Percentiles rank a stretch among this genome's conserved stretches.
Evolutionary conservation across 2,797 vertebrate species (phyloP).

Genomic region (Clarias fuscus): DNA sequence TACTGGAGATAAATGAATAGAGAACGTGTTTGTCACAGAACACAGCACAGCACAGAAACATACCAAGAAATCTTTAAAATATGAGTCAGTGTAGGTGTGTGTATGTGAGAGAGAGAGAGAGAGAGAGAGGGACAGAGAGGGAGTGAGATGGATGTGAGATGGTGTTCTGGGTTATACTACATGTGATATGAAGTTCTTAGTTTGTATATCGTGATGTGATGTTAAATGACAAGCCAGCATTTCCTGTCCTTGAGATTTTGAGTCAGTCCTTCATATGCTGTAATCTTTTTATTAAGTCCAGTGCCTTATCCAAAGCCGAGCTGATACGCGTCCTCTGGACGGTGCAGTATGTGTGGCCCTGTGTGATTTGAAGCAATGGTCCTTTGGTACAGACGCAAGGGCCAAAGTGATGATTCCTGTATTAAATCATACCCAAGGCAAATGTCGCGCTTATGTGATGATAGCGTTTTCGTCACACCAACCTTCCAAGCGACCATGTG

Average conservation of each 20-base stretch:
- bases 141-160: not conserved
- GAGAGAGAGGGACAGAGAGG: not conserved
- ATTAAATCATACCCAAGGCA: conserved; percentile 62
- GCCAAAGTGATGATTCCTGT: conserved; percentile 41
- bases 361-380: conserved; percentile 52
- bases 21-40: conserved; percentile 70
- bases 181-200: conserved; percentile 35
- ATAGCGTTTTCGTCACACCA: not conserved
- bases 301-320: conserved; percentile 69
- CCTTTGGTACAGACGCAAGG: conserved; percentile 72
- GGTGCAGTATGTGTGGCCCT: conserved; percentile 9
- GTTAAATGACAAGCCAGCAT: conserved; percentile 11
- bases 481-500: not conserved
- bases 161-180: conserved; percentile 25
- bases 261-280: conserved; percentile 17
- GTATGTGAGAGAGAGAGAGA: not conserved
- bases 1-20: conserved; percentile 56
- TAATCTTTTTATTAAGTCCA: conserved; percentile 3
- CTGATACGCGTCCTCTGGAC: conserved; percentile 1
- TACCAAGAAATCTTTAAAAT: conserved; percentile 58
- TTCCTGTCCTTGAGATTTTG: not conserved
- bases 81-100: conserved; percentile 34
- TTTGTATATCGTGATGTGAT: conserved; percentile 21
- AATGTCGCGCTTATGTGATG: not conserved
- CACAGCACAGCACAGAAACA: conserved; percentile 68